Base-by-base conservation (phyloP, 2,888 invertebrate genomes). In the Aspidiotus destructor region DNA sequence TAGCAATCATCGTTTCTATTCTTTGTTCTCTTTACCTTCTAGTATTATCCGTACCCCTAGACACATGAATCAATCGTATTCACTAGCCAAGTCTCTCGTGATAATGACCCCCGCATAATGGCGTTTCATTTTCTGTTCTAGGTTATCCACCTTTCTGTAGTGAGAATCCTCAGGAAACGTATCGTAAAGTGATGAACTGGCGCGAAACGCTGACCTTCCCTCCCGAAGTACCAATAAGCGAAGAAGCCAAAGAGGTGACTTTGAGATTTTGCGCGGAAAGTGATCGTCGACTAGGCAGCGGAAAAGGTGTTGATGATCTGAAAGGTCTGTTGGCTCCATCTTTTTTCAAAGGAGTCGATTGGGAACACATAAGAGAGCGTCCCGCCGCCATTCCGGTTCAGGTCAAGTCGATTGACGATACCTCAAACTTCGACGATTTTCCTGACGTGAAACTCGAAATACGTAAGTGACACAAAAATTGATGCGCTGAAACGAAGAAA, bases 371-470 rank as follows among this genome's bases (percentile, higher is more conserved):
- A 76, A 85, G 98, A 72, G 98, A 99, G 78, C 84, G 98, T 70
- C 99, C 99, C 63, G 95, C 99, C 71, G 98, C 98, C 75, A 97
- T 98, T 79, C 88, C 92, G 61, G 95, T 99, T 40, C 94, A 96
- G 77, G 96, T 99, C 70, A 90, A 92, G 78, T 96, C 97, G 73
- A 99, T 99, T 75, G 99, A 99, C 78, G 99, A 99, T 80, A 99
- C 99, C 57, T 97, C 97, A 73, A 99, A 99, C 81, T 99, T 99
- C 79, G 99, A 99, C 80, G 99, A 99, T 76, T 99, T 99, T 83
- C 98, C 98, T 8, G 98, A 99, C 80, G 96, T 96, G 75, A 97
- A 98, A 78, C 85, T 98, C 74, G 93, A 95, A 83, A 95, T 97
- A 82, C 95, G 96, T 96, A 84, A 87, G 93, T 86, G 60, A 48